Evolutionary conservation across 2,113 vertebrate species (phyloP).

Genomic region (Boleophthalmus pectinirostris): DNA sequence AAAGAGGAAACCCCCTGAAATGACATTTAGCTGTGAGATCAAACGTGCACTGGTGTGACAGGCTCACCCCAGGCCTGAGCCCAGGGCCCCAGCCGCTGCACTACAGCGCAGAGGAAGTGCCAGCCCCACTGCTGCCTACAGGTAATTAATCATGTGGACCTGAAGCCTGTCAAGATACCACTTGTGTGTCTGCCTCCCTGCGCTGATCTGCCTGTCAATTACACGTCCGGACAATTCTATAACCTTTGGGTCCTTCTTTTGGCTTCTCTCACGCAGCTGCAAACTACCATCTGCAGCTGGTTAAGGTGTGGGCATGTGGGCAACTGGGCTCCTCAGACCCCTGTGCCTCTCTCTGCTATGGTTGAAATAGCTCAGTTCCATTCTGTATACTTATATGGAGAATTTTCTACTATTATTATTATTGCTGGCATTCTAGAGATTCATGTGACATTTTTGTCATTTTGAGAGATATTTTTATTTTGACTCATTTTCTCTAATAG

Average conservation of each 20-base stretch:
- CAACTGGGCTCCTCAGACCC: conserved; percentile 72
- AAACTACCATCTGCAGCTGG: conserved; percentile 88
- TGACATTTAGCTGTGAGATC: conserved; percentile 69
- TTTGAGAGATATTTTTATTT: background rate
- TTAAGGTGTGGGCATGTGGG: conserved; percentile 81
- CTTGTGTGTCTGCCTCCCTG: conserved; percentile 74
- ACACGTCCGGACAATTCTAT: conserved; percentile 69
- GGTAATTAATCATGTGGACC: conserved; percentile 96
- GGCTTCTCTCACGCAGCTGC: conserved; percentile 59
- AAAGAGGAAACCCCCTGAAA: conserved; percentile 22
- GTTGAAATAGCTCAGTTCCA: background rate
- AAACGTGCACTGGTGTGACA: conserved; percentile 82
- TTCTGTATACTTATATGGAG: background rate
- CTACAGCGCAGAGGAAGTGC: conserved; percentile 85
- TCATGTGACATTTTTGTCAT: background rate
- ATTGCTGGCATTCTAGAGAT: background rate
- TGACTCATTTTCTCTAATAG: too few species aligned
- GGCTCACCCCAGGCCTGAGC: conserved; percentile 76
- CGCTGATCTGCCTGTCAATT: conserved; percentile 90
- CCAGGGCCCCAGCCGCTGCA: conserved; percentile 61
- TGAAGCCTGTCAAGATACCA: conserved; percentile 90
- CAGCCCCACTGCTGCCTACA: conserved; percentile 78
- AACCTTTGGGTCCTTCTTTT: conserved; percentile 69
- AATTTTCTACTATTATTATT: background rate
- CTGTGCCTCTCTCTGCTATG: background rate